Percentiles rank a stretch among this genome's conserved stretches.
Conservation (phyloP, 2,888 invertebrate species). For the Lithosia quadra region DNA sequence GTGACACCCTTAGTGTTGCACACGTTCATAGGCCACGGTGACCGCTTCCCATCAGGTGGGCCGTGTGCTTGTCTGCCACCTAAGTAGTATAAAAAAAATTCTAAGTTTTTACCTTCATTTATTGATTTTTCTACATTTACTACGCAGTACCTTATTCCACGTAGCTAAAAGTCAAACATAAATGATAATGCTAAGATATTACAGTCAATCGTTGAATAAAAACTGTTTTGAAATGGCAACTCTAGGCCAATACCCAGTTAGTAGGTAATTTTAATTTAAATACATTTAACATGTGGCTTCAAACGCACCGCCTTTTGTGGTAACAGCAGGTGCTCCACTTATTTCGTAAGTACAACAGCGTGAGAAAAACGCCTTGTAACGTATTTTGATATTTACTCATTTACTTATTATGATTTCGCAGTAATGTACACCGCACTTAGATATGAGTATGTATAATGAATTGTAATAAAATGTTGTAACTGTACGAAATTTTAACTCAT, state of each 20-base stretch:
- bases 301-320: conserved; percentile 39
- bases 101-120: too few relatives aligned
- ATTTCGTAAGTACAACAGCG: conserved; percentile 38
- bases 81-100: too few relatives aligned
- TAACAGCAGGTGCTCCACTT: conserved; percentile 35
- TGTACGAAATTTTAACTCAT: not conserved
- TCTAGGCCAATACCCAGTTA: not conserved
- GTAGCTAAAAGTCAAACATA: too few relatives aligned
- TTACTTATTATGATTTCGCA: conserved; percentile 15
- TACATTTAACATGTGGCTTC: conserved; percentile 46
- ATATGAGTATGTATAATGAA: not conserved
- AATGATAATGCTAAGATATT: not conserved
- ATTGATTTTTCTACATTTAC: too few relatives aligned
- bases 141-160: too few relatives aligned
- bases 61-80: too few relatives aligned
- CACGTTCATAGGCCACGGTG: too few relatives aligned
- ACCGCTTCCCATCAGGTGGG: too few relatives aligned
- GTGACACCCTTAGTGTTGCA: too few relatives aligned
- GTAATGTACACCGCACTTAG: not conserved
- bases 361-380: conserved; percentile 42
- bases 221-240: not conserved
- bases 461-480: not conserved
- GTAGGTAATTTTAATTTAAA: conserved; percentile 14
- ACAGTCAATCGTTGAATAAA: not conserved
- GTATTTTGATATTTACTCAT: conserved; percentile 39